Evolutionary conservation across 2,113 vertebrate species (phyloP).

Genomic region (Gymnorhina tibicen): DNA sequence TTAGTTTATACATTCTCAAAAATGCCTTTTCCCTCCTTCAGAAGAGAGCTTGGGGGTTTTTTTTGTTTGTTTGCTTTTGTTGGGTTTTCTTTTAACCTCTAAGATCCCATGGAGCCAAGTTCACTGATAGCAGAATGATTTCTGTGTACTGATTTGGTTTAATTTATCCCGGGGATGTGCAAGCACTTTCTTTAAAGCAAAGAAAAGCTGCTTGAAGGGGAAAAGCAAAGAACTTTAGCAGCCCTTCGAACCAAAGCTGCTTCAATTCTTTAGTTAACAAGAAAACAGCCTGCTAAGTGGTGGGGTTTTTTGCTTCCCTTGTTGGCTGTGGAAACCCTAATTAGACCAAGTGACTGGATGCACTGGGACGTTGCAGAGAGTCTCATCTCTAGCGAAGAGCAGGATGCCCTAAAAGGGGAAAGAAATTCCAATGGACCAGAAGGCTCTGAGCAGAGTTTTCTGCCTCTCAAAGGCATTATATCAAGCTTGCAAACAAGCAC

Average conservation of each 20-base stretch:
- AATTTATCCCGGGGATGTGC: background rate
- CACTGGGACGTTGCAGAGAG: background rate
- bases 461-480: background rate
- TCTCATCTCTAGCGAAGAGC: background rate
- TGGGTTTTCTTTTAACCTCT: background rate
- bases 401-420: background rate
- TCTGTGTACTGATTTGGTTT: background rate
- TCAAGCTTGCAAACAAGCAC: background rate
- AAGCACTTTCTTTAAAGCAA: background rate
- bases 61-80: background rate
- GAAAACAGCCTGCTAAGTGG: background rate
- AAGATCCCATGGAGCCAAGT: background rate
- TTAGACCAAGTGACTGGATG: background rate
- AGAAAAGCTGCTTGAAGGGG: background rate
- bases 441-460: background rate
- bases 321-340: background rate
- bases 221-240: background rate
- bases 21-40: background rate
- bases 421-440: background rate
- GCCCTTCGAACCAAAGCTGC: background rate
- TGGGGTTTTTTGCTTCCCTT: background rate
- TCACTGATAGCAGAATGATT: background rate
- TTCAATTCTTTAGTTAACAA: background rate
- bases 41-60: background rate
- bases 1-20: conserved; percentile 36